Percentiles rank a stretch among this genome's conserved stretches.
Conservation (phyloP, 2,797 vertebrate species). For the Ataeniobius toweri region DNA sequence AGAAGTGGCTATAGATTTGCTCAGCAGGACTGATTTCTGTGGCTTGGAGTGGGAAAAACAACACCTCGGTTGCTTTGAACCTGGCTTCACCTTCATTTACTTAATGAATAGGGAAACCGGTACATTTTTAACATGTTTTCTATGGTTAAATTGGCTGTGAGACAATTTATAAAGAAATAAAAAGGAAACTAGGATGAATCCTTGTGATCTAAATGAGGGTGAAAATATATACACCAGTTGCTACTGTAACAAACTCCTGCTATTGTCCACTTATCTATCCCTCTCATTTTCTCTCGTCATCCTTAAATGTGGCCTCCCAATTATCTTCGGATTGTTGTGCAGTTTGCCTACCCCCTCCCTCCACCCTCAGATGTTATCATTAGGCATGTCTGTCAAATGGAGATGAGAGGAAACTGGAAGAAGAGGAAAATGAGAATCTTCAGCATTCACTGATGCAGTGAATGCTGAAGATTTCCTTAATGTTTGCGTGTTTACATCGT, state of each 20-base stretch:
- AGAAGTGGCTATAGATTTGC: conserved; percentile 6
- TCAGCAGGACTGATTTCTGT: conserved; percentile 33
- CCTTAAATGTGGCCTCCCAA: conserved; percentile 63
- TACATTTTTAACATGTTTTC: conserved; percentile 12
- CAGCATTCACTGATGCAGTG: conserved; percentile 46
- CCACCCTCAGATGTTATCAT: conserved; percentile 70
- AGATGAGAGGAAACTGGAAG: conserved; percentile 52
- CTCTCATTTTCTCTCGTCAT: conserved; percentile 42
- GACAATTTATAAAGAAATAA: conserved; percentile 34
- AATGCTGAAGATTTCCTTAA: conserved; percentile 10
- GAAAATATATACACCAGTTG: conserved; percentile 61
- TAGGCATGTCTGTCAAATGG: conserved; percentile 76
- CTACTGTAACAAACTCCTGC: conserved; percentile 50
- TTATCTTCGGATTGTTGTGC: conserved; percentile 75
- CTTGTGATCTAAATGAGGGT: conserved; percentile 72
- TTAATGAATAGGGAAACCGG: conserved; percentile 53
- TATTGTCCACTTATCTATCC: conserved; percentile 58
- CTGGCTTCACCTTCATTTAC: conserved; percentile 50
- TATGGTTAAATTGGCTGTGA: conserved; percentile 66
- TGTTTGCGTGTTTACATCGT: conserved; percentile 33
- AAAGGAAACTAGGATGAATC: conserved; percentile 43
- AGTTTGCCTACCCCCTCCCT: conserved; percentile 52
- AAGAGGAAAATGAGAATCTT: conserved; percentile 41
- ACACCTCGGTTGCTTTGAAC: conserved; percentile 25
- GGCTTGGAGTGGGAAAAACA: conserved; percentile 22